Evolutionary conservation across 1,140 invertebrate genomes (phyloP), one percentile per base, ranked within the genome.

Genomic region (Fopius arisanus): DNA sequence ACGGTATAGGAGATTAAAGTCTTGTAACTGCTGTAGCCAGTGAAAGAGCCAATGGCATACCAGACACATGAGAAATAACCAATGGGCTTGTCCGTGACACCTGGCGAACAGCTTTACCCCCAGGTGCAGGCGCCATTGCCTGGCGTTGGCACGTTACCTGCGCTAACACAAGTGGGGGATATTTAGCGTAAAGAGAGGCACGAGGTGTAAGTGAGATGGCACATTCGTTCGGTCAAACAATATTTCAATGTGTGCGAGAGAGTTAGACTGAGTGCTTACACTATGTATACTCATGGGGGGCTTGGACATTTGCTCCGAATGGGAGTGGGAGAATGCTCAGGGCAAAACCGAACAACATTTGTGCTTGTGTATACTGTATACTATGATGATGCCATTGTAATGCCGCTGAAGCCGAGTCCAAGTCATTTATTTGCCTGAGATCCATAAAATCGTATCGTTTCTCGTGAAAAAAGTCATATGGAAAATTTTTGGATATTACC

Each of bases 1-100:
- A 85, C 83, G 81, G 83, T 84, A 85, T 85, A 85, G 78, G 82
- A 86, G 83, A 86, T 85, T 86, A 82, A 81, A 83, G 82, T 81
- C 78, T 76, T 76, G 75, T 75, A 75, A 72, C 79, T 73, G 75
- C 73, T 75, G 78, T 74, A 79, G 76, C 79, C 75, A 51, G 28
- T 28, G 16, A 40, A n/a, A 7, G 59, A 43, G 40, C 85, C 83
- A 86, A 85, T 84, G 74, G 33, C 40, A 63, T 41, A 2, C 2
- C 0, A 14, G 70, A n/a, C 71, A 73, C 75, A 65, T 12, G n/a
- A 70, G 71, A 16, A 68, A 71, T 73, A 72, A 75, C 83, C 80
- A 87, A 85, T 85, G 69, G 41, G 1, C 14, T 21, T 3, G 14
- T 0, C 6, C 41, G 28, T 29, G 62, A 74, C 79, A 83, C 81